phyloP scores from a whole-genome alignment of 2,888 invertebrate genomes.

The Notocelia uddmanniana region DNA sequence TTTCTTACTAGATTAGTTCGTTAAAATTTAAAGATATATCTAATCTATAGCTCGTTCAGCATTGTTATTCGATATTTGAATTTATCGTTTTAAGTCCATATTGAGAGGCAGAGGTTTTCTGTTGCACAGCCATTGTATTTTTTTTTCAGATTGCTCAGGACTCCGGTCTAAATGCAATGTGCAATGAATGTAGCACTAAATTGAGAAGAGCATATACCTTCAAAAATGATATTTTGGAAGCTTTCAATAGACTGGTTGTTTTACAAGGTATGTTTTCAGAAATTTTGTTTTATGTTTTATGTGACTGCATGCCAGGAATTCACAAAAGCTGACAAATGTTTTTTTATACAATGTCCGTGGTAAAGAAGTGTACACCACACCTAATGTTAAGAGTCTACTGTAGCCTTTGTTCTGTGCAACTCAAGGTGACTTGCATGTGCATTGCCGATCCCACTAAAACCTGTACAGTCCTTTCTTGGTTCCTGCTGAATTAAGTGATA shows the following conservation, averaged over 20 bases:
- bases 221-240: constrained; percentile 20
- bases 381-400: too few relatives aligned
- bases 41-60: background rate
- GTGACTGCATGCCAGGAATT: background rate
- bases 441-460: too few relatives aligned
- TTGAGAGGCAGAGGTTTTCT: background rate
- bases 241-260: constrained; percentile 16
- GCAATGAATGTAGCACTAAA: constrained; percentile 32
- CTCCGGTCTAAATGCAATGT: constrained; percentile 7
- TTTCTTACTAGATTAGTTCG: background rate
- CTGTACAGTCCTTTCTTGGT: too few relatives aligned
- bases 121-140: background rate
- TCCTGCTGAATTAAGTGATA: too few relatives aligned
- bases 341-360: too few relatives aligned
- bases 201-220: constrained; percentile 29
- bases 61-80: background rate
- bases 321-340: background rate
- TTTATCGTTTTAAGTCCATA: background rate
- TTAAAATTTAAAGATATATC: background rate
- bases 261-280: constrained; percentile 14
- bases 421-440: too few relatives aligned
- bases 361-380: too few relatives aligned
- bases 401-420: too few relatives aligned
- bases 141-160: constrained; percentile 31
- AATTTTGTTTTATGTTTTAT: background rate